A percentile compares a stretch with the other conserved stretches of the same genome.
These are phyloP conservation scores for Helicoverpa zea DNA, from an alignment of 1,140 invertebrate species.

Conservation along the genomic window DNA sequence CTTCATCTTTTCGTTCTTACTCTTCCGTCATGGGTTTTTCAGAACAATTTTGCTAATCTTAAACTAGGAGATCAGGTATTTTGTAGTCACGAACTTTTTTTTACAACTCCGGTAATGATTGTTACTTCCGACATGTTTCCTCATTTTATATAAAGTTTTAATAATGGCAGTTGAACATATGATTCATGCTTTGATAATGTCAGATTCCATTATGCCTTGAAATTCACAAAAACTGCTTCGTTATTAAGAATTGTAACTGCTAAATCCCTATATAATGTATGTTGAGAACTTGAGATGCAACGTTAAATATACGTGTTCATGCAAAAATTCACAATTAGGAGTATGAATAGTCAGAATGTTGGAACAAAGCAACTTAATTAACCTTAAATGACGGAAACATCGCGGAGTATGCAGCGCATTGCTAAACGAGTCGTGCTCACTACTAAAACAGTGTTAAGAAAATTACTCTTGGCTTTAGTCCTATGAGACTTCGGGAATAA, in stretches of 20 bases:
- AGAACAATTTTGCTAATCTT: constrained; percentile 17
- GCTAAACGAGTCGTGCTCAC: constrained; percentile 28
- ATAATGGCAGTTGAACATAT: constrained; percentile 2
- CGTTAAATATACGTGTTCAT: background rate
- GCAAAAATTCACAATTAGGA: constrained; percentile 27
- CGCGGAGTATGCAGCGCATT: constrained; percentile 17
- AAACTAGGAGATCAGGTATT: background rate
- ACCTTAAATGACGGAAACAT: constrained; percentile 30
- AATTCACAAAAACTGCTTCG: constrained; percentile 10
- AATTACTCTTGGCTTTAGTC: constrained; percentile 11
- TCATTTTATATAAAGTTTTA: constrained; percentile 28
- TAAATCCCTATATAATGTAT: background rate
- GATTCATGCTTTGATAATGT: constrained; percentile 33
- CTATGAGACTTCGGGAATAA: background rate
- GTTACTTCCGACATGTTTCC: constrained; percentile 45
- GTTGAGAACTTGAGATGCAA: background rate
- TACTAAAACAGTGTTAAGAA: constrained; percentile 18
- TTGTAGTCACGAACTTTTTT: constrained; percentile 41
- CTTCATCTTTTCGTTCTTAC: background rate
- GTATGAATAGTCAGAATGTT: constrained; percentile 12
- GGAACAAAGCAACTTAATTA: constrained; percentile 34
- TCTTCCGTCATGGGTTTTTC: constrained; percentile 14
- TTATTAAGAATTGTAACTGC: background rate
- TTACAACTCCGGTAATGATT: constrained; percentile 12
- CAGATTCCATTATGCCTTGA: constrained; percentile 35